Evolutionary conservation across 92 coral and sea anemone genomes (phyloP).

Genomic region (Palythoa heliodiscus): DNA sequence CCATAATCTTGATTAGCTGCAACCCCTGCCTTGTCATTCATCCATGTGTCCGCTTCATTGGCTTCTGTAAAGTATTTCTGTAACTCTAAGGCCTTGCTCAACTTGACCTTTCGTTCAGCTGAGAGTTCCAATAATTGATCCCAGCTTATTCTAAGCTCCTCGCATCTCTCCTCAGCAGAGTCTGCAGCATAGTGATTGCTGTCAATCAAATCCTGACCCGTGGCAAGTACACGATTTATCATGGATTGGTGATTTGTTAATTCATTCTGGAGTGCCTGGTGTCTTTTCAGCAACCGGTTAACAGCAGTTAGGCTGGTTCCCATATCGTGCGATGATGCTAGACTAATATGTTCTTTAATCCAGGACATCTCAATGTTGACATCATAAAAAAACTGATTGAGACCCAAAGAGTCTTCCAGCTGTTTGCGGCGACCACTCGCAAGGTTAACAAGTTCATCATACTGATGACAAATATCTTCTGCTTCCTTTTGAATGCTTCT

Average conservation of each 20-base stretch:
- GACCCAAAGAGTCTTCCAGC: conserved; percentile 86
- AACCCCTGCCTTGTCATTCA: conserved; percentile 93
- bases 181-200: conserved; percentile 89
- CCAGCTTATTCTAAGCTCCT: conserved; percentile 74
- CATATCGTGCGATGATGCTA: conserved; percentile 89
- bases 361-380: conserved; percentile 90
- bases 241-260: conserved; percentile 76
- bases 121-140: conserved; percentile 65
- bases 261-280: conserved; percentile 91
- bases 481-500: conserved; percentile 70
- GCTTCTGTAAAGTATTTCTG: conserved; percentile 97
- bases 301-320: conserved; percentile 88
- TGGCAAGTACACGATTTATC: conserved; percentile 73
- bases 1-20: conserved; percentile 97
- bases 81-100: conserved; percentile 74
- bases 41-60: conserved; percentile 96
- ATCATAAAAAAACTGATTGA: conserved; percentile 90
- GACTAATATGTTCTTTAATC: conserved; percentile 86
- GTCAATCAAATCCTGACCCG: conserved; percentile 97
- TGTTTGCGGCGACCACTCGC: conserved; percentile 73
- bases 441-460: conserved; percentile 68
- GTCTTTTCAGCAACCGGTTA: conserved; percentile 88
- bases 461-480: conserved; percentile 60
- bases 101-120: conserved; percentile 66
- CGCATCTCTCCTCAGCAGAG: conserved; percentile 86